These are phyloP conservation scores for Tenthredo amoena DNA, from an alignment of 2,888 invertebrate genomes.

Conservation along the genomic window DNA sequence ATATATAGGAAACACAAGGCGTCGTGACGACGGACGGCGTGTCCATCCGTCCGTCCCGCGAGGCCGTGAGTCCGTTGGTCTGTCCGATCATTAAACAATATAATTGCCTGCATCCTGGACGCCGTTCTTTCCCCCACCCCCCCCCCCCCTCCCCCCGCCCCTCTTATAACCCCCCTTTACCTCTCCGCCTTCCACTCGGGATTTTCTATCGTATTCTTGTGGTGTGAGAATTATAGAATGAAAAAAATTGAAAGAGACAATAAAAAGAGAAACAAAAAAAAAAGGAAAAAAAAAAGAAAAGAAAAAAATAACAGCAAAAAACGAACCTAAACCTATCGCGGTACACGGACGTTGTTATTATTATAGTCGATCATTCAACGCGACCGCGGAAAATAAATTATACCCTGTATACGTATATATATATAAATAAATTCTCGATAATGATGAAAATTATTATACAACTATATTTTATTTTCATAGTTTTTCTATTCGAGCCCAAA, in stretches of 20 bases:
- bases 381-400: background rate
- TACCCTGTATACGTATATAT: background rate
- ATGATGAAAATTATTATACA: background rate
- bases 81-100: conserved; percentile 73
- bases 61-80: conserved; percentile 64
- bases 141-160: background rate
- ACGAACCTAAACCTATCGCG: background rate
- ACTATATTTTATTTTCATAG: no score
- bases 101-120: conserved; percentile 72
- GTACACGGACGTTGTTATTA: background rate
- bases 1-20: conserved; percentile 39
- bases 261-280: background rate
- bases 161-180: background rate
- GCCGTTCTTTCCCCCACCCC: background rate
- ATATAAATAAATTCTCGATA: background rate
- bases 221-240: conserved; percentile 12
- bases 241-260: background rate
- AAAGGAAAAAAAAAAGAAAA: background rate
- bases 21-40: conserved; percentile 40
- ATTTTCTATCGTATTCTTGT: conserved; percentile 40
- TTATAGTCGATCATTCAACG: background rate
- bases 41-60: conserved; percentile 48
- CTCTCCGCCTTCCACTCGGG: background rate
- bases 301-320: background rate
- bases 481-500: no score